A percentile compares a stretch with the other conserved stretches of the same genome.
phyloP scores from a whole-genome alignment of 2,113 vertebrate genomes.

The Falco punctatus region DNA sequence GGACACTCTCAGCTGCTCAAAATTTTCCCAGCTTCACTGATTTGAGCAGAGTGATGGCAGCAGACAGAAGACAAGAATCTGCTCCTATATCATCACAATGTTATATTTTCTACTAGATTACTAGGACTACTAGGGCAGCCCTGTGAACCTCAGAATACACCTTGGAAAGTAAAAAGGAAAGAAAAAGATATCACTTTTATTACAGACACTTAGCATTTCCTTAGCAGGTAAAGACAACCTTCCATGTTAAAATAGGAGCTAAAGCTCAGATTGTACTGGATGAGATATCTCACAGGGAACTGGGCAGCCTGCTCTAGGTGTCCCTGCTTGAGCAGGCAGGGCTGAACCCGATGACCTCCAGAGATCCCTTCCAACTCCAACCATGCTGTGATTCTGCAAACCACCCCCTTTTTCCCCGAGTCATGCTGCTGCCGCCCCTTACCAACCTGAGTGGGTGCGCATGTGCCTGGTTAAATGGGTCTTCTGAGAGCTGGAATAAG shows the following conservation, averaged over 20 bases:
- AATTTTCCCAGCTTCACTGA: not conserved
- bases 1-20: not conserved
- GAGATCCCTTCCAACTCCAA: not conserved
- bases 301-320: not conserved
- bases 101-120: not conserved
- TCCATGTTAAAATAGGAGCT: not conserved
- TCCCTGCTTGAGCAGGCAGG: not conserved
- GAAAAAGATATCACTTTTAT: not conserved
- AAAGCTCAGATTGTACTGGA: not conserved
- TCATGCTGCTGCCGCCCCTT: not conserved
- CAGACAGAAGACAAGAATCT: not conserved
- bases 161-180: not conserved
- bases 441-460: conserved; percentile 97
- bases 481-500: conserved; percentile 98
- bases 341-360: not conserved
- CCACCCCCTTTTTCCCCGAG: not conserved
- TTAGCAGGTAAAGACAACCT: not conserved
- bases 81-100: not conserved
- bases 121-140: not conserved
- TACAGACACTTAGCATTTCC: not conserved
- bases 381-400: not conserved
- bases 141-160: not conserved
- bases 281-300: not conserved
- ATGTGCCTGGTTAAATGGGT: conserved; percentile 97
- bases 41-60: not conserved